A percentile compares a stretch with the other conserved stretches of the same genome.
Conservation (phyloP, 2,888 invertebrate genomes). For the Serripes groenlandicus region DNA sequence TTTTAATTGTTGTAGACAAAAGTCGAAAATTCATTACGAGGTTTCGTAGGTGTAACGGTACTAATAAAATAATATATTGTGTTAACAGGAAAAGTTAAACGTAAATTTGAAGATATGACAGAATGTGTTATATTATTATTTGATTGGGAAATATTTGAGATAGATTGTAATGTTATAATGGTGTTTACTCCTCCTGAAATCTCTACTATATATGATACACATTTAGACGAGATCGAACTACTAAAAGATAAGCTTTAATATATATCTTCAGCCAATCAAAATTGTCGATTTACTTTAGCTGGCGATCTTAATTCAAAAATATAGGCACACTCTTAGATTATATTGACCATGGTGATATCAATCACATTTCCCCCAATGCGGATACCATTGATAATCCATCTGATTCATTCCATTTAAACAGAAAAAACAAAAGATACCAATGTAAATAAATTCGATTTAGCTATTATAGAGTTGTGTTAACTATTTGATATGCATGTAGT, state of each 20-base stretch:
- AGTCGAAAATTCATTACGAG: neutral
- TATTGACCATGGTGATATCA: neutral
- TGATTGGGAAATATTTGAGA: neutral
- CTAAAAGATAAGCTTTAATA: neutral
- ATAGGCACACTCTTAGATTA: neutral
- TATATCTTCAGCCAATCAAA: neutral
- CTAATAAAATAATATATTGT: neutral
- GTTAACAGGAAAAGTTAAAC: neutral
- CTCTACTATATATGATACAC: neutral
- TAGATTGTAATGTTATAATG: neutral
- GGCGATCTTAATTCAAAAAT: neutral
- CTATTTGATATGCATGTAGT: too few relatives aligned
- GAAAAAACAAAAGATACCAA: neutral
- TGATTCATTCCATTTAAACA: neutral
- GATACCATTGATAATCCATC: neutral
- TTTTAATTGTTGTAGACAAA: neutral
- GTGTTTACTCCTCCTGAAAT: neutral
- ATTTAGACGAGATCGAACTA: neutral
- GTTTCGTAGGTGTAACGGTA: neutral
- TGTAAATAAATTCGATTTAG: neutral
- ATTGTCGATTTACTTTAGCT: neutral
- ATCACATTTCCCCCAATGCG: neutral
- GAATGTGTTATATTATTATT: too few relatives aligned
- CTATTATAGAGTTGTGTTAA: neutral
- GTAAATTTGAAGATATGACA: neutral